These are phyloP conservation scores for Dasyprocta punctata DNA, from an alignment of 2,113 vertebrate genomes.

Conservation along the genomic window DNA sequence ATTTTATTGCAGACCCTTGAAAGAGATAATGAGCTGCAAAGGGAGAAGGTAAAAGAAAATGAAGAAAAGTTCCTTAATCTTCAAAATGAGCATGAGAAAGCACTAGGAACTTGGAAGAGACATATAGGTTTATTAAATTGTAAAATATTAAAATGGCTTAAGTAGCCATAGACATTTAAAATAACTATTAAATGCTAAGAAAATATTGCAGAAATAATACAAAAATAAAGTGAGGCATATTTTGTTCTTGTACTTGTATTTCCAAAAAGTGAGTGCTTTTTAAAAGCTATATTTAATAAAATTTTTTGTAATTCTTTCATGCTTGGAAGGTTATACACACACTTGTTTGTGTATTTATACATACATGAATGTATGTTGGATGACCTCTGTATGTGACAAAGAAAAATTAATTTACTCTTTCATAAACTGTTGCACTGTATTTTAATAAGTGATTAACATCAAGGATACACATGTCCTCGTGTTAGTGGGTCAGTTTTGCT, in stretches of 20 bases:
- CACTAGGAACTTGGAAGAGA: slow-evolving; percentile 89
- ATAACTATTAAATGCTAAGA: slow-evolving; percentile 80
- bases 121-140: slow-evolving; percentile 89
- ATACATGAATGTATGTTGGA: background rate
- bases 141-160: slow-evolving; percentile 81
- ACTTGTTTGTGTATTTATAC: background rate
- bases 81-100: slow-evolving; percentile 89
- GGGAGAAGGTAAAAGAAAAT: slow-evolving; percentile 91
- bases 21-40: slow-evolving; percentile 96
- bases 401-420: slow-evolving; percentile 59
- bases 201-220: slow-evolving; percentile 77
- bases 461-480: background rate
- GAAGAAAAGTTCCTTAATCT: slow-evolving; percentile 93
- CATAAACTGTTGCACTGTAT: slow-evolving; percentile 18
- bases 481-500: background rate
- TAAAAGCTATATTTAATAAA: slow-evolving; percentile 70
- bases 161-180: slow-evolving; percentile 74
- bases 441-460: slow-evolving; percentile 44
- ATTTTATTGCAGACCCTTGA: slow-evolving; percentile 99
- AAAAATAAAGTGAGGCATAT: slow-evolving; percentile 45
- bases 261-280: slow-evolving; percentile 61
- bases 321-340: slow-evolving; percentile 34
- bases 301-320: slow-evolving; percentile 35
- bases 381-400: slow-evolving; percentile 41
- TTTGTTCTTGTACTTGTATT: slow-evolving; percentile 53